Base-by-base conservation (phyloP, 2,797 vertebrate genomes). In the Erithacus rubecula region DNA sequence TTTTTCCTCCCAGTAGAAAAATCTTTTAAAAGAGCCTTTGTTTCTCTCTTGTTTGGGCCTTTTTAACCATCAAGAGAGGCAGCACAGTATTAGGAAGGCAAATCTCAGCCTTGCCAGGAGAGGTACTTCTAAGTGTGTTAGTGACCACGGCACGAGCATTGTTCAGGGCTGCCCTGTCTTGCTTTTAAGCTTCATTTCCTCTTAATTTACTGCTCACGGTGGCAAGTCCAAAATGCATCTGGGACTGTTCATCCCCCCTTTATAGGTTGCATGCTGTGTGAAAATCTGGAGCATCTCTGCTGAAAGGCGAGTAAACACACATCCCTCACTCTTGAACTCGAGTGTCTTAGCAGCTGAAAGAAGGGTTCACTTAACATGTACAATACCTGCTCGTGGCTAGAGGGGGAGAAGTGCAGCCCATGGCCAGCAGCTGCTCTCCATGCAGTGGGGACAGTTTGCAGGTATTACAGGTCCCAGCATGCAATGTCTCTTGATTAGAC, bases 21-120 rank as follows among this genome's bases (percentile, higher is more conserved):
- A 95, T 88, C 90, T 88, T 96, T 94, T 94, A 95, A 94, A 96
- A 95, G 92, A 89, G 77, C 85, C 96, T 97, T 97, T 97, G 96
- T 97, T 96, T 96, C 95, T 96, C 94, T 96, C 96, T 96, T 97
- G 94, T 96, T 97, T 97, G 95, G 95, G 87, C 83, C 93, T 94
- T 97, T 97, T 95, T 89, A 96, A 92, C 91, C 76, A 96, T 94
- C 87, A 95, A 95, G 96, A 96, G 93, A 87, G 64, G 87, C 77
- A 93, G 89, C 92, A 8, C 88, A 95, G 93, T 89, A 83, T 97
- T 96, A 96, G 92, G 94, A 94, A 97, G 94, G 95, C 95, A 96
- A 97, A 91, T 95, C 96, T 96, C 95, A 95, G 95, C 96, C 89
- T 80, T 89, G 81, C 82, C 58, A 1, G 90, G 94, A 95, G 93